These are phyloP conservation scores for Gorsachius goisagi DNA, from an alignment of 2,113 vertebrate species.

Conservation along the genomic window DNA sequence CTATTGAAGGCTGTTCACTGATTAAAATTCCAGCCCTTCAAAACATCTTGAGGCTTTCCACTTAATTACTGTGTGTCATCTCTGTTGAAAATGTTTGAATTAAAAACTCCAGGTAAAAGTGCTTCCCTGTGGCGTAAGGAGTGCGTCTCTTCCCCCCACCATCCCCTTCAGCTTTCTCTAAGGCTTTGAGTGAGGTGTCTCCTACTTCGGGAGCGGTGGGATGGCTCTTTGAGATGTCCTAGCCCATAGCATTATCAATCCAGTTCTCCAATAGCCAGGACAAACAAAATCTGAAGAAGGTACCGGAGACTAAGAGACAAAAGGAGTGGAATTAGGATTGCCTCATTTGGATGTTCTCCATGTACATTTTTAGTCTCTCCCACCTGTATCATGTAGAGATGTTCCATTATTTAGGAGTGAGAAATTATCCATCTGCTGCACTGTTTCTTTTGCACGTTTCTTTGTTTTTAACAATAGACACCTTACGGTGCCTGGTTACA, in stretches of 20 bases:
- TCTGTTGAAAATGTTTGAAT: neutral
- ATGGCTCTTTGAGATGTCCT: neutral
- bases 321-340: neutral
- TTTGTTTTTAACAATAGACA: neutral
- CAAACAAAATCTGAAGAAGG: neutral
- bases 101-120: neutral
- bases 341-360: neutral
- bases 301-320: neutral
- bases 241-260: accelerated
- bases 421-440: conserved; percentile 11
- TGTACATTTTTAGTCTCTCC: neutral
- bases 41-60: neutral
- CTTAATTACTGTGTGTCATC: conserved; percentile 9
- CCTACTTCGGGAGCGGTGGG: accelerated
- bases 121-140: neutral
- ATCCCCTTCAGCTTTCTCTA: neutral
- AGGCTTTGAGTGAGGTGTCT: neutral
- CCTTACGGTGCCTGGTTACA: neutral
- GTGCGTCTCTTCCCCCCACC: neutral
- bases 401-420: conserved; percentile 14
- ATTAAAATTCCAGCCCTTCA: conserved; percentile 17
- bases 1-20: neutral
- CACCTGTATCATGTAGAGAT: neutral
- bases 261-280: neutral
- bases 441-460: neutral